Evolutionary conservation across 2,888 invertebrate species (phyloP), one percentile per base, ranked within the genome.

Genomic region (Cyaniris semiargus): DNA sequence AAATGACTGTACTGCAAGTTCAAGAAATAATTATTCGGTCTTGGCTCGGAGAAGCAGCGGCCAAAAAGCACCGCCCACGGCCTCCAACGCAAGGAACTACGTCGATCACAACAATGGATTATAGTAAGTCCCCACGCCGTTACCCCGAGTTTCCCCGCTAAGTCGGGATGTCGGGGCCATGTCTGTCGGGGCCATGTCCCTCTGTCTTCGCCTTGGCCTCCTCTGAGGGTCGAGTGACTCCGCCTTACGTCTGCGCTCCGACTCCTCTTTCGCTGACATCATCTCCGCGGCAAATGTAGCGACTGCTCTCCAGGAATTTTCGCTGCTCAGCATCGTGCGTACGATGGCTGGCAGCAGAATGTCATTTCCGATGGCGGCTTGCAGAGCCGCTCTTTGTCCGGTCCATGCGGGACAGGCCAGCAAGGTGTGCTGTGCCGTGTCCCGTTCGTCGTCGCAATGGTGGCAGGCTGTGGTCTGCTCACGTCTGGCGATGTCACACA

Each of bases 61-160:
- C 75, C 56, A 75, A 75, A 75, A 75, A 75, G 56, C 31, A 56
- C 31, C 56, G 58, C 27, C 75, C 18, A 58, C 8, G 75, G 75
- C 75, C 75, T 75, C 75, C 75, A 75, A 75, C 56, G 75, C 75
- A 75, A 75, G 75, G 75, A 75, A 56, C 8, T 75, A 75, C 53
- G 38, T 75, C 56, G 56, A 75, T 21, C 76, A 66, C 76, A 76
- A 66, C n/a, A n/a, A n/a, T n/a, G n/a, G n/a, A n/a, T n/a, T n/a
- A n/a, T n/a, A n/a, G n/a, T n/a, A n/a, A n/a, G 27, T 27, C 27
- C 27, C 27, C 27, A 27, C 48, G 48, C 48, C 48, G 48, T 1
- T 8, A 15, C 48, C 48, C 48, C 48, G 48, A 53, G 48, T 1
- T 53, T 8, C 15, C 48, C 48, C 10, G 48, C 48, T 53, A 53